A percentile compares a stretch with the other conserved stretches of the same genome.
Conservation (phyloP, 2,113 vertebrate species). For the Vulpes lagopus region DNA sequence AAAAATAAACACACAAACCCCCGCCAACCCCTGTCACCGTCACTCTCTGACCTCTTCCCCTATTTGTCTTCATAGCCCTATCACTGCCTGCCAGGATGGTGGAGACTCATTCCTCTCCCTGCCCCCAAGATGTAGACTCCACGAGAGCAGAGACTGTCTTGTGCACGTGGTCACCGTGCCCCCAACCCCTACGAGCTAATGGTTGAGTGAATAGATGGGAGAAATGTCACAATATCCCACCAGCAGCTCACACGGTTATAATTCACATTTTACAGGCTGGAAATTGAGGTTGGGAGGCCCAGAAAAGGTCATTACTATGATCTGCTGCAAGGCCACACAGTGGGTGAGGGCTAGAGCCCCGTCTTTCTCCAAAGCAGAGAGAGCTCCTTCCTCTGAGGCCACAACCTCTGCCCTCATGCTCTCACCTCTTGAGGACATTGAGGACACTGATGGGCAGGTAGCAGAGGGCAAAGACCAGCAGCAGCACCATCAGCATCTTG, state of each 20-base stretch:
- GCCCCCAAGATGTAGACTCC: neutral
- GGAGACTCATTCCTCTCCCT: neutral
- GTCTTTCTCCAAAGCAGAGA: neutral
- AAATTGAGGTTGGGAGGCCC: neutral
- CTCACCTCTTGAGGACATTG: conserved; percentile 83
- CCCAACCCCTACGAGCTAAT: neutral
- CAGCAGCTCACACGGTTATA: neutral
- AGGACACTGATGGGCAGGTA: conserved; percentile 84
- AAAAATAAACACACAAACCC: neutral
- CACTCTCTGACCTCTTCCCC: neutral
- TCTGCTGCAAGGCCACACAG: neutral
- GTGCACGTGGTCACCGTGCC: neutral
- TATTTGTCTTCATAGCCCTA: neutral
- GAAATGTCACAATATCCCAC: neutral
- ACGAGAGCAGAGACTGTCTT: neutral
- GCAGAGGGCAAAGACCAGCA: conserved; percentile 82
- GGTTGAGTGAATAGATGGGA: neutral
- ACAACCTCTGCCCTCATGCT: fast-evolving
- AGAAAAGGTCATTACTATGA: neutral
- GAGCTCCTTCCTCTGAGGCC: neutral
- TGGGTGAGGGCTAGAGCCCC: neutral
- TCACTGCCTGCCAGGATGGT: neutral
- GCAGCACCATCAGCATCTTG: conserved; percentile 82
- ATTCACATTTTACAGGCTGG: neutral
- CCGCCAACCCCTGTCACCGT: neutral